Conservation (phyloP, 2,888 invertebrate genomes). For the Amblyteles armatorius region DNA sequence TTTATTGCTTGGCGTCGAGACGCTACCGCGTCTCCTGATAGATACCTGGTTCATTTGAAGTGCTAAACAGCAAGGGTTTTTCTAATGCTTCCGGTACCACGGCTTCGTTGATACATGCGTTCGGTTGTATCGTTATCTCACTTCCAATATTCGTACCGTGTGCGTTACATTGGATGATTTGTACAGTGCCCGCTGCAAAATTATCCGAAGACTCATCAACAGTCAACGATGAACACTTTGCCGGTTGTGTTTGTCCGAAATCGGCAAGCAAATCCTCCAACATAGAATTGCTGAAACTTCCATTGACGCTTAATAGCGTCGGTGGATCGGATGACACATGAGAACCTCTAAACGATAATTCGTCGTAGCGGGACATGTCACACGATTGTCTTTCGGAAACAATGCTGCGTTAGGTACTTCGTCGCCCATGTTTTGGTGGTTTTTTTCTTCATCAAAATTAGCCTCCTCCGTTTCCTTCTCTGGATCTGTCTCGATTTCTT, state of each 20-base stretch:
- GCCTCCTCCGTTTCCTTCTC: too few relatives aligned
- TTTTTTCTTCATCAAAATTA: not conserved
- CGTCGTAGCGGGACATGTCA: not conserved
- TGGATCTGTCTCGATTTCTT: too few relatives aligned
- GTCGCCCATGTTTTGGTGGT: not conserved
- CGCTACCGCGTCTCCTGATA: too few relatives aligned
- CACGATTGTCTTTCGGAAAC: not conserved
- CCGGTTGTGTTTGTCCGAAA: not conserved
- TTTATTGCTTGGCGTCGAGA: too few relatives aligned
- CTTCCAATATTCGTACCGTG: not conserved
- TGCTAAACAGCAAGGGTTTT: not conserved
- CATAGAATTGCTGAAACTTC: not conserved
- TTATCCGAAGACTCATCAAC: not conserved
- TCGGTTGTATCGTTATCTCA: not conserved
- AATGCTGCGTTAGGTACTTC: not conserved
- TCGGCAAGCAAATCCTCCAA: slow-evolving; percentile 1
- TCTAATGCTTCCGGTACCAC: not conserved
- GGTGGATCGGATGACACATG: not conserved
- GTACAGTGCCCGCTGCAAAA: not conserved
- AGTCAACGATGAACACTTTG: not conserved
- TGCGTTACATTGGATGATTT: not conserved
- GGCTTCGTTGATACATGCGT: not conserved
- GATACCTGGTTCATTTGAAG: not conserved
- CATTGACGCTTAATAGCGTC: not conserved
- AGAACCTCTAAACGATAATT: not conserved